phyloP scores from a whole-genome alignment of 1,140 invertebrate species.

The Aphis gossypii region DNA sequence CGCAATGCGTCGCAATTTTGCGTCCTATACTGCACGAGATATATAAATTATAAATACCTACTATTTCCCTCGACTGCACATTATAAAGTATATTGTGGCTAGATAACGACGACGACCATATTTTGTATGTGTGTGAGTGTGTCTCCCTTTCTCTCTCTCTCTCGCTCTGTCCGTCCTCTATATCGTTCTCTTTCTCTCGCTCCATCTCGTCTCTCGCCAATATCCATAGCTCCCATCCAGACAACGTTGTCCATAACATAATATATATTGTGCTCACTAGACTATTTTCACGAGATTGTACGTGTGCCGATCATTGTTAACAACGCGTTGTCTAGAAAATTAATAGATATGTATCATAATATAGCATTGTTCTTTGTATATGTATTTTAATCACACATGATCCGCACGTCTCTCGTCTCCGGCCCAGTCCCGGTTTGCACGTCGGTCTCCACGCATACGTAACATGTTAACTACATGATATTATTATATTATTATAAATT shows the following conservation, averaged over 20 bases:
- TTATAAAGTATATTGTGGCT: not conserved
- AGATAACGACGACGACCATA: not conserved
- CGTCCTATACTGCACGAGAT: not conserved
- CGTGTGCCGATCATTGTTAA: not conserved
- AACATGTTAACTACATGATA: not conserved
- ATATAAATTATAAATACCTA: not conserved
- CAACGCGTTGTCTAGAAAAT: not conserved
- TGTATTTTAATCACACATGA: not conserved
- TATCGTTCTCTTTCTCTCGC: too few relatives aligned
- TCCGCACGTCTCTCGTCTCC: not conserved
- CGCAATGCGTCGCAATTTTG: not conserved
- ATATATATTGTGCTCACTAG: not conserved
- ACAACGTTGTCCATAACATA: not conserved
- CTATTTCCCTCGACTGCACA: not conserved
- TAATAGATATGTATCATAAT: not conserved
- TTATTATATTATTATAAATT: not conserved
- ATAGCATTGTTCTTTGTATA: not conserved
- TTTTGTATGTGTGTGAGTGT: too few relatives aligned
- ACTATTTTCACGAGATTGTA: not conserved
- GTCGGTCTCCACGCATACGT: too few relatives aligned
- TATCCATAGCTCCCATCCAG: not conserved
- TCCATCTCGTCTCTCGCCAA: not conserved
- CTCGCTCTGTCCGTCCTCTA: not conserved
- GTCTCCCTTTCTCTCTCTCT: not conserved
- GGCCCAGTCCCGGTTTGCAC: not conserved